Evolutionary conservation across 2,888 invertebrate species (phyloP).

Genomic region (Tenthredo livida): DNA sequence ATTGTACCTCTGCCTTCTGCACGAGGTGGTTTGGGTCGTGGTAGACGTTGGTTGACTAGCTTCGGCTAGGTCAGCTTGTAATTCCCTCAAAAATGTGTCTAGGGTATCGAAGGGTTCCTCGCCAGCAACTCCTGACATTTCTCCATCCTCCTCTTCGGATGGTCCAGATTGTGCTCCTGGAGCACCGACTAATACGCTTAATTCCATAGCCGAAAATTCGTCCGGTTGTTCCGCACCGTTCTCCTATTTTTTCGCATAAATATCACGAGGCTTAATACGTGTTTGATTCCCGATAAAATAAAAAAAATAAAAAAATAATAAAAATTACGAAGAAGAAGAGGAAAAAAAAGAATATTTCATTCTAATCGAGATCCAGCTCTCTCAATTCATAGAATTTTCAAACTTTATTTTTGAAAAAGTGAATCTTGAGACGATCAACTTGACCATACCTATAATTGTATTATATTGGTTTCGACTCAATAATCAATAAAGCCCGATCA

Average conservation of each 20-base stretch:
- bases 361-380: too few relatives aligned
- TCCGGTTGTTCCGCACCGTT: conserved; percentile 74
- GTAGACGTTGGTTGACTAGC: conserved; percentile 79
- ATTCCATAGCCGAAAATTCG: conserved; percentile 75
- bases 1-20: conserved; percentile 84
- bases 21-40: conserved; percentile 79
- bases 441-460: too few relatives aligned
- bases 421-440: too few relatives aligned
- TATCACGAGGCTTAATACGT: conserved; percentile 9
- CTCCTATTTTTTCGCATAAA: conserved; percentile 69
- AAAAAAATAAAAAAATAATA: too few relatives aligned
- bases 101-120: conserved; percentile 92
- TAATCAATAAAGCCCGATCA: too few relatives aligned
- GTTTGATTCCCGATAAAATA: too few relatives aligned
- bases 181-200: conserved; percentile 73
- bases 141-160: conserved; percentile 71
- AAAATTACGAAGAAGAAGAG: conserved; percentile 18
- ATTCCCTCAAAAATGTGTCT: conserved; percentile 89
- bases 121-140: conserved; percentile 77
- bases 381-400: too few relatives aligned
- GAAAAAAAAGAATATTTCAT: too few relatives aligned
- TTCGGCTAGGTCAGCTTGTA: conserved; percentile 80
- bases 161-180: conserved; percentile 70
- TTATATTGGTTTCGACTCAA: too few relatives aligned
- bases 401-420: too few relatives aligned